Percentiles rank a stretch among this genome's conserved stretches.
Evolutionary conservation across 2,113 vertebrate species (phyloP).

Genomic region (Hucho hucho): DNA sequence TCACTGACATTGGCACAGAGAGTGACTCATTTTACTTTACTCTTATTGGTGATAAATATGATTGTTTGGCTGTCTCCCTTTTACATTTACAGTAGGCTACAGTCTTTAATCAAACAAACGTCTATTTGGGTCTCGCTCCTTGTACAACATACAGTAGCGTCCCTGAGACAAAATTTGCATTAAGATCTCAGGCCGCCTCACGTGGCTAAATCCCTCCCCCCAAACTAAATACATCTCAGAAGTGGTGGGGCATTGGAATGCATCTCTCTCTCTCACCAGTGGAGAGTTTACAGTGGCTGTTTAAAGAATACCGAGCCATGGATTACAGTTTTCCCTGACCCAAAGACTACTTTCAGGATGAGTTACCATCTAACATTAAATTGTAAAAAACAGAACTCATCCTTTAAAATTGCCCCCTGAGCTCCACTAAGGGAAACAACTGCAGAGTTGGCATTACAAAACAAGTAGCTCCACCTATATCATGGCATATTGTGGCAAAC

Average conservation of each 20-base stretch:
- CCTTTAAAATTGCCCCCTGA: too few species aligned
- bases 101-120: not conserved
- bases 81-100: not conserved
- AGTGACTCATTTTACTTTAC: too few species aligned
- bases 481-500: not conserved
- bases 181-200: slow-evolving; percentile 16
- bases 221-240: slow-evolving; percentile 45
- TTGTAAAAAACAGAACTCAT: too few species aligned
- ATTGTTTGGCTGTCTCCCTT: too few species aligned
- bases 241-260: not conserved
- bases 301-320: too few species aligned
- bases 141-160: slow-evolving; percentile 19
- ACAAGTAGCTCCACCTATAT: not conserved
- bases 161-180: slow-evolving; percentile 32
- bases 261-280: slow-evolving; percentile 18
- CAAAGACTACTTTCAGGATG: too few species aligned
- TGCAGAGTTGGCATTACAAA: not conserved
- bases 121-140: not conserved
- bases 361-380: too few species aligned
- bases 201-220: slow-evolving; percentile 33
- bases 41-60: too few species aligned
- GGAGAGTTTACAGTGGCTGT: not conserved
- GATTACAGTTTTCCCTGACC: too few species aligned
- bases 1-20: too few species aligned
- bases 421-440: too few species aligned